A percentile compares a stretch with the other conserved stretches of the same genome.
These are phyloP conservation scores for Athene cunicularia DNA, from an alignment of 2,113 vertebrate species.

Conservation along the genomic window DNA sequence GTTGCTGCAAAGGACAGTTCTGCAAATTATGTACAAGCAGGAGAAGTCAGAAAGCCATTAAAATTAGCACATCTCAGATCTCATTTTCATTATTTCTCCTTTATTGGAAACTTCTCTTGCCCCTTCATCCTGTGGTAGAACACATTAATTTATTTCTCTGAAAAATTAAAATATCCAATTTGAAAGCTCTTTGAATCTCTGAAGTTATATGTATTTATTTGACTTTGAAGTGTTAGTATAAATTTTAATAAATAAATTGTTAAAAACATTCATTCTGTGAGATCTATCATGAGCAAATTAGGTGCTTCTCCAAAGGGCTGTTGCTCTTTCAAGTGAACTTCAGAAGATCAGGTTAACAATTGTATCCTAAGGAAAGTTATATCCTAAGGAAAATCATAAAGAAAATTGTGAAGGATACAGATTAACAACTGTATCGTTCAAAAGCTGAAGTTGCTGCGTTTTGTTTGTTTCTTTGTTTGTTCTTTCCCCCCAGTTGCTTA, in stretches of 20 bases:
- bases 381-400: background rate
- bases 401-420: background rate
- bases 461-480: background rate
- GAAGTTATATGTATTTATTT: background rate
- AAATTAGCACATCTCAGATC: background rate
- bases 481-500: background rate
- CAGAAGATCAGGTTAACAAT: slow-evolving; percentile 2
- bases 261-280: background rate
- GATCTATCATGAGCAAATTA: background rate
- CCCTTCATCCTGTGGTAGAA: background rate
- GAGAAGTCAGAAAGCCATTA: background rate
- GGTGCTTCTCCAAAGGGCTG: background rate
- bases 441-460: background rate
- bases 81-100: background rate
- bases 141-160: background rate
- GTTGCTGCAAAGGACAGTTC: background rate
- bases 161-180: background rate
- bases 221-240: background rate
- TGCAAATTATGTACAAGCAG: background rate
- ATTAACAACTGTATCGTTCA: background rate
- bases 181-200: background rate
- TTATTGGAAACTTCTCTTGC: background rate
- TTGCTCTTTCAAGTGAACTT: slow-evolving; percentile 14
- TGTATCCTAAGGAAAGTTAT: background rate
- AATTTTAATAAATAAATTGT: background rate